Conservation (phyloP, 2,797 vertebrate genomes). For the Periparus ater region DNA sequence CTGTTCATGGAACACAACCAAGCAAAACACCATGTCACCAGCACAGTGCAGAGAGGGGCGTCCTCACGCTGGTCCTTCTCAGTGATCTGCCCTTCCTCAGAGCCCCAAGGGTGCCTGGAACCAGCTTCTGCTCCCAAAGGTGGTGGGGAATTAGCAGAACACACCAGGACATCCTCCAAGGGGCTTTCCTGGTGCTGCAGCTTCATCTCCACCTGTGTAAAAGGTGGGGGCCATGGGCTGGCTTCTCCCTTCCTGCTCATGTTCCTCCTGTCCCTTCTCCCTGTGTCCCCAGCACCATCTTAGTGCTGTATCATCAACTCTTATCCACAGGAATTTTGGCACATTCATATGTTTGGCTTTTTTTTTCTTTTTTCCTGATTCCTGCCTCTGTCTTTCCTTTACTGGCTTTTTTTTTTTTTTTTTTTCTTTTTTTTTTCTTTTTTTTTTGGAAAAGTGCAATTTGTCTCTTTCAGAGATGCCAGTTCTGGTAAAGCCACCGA, state of each 20-base stretch:
- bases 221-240: rapidly evolving
- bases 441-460: neutral
- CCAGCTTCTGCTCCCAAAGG: neutral
- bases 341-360: neutral
- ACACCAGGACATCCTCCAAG: neutral
- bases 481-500: neutral
- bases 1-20: neutral
- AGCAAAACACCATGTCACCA: neutral
- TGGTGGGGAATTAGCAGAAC: neutral
- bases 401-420: neutral
- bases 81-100: neutral
- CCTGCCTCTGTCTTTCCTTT: neutral
- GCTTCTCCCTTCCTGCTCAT: neutral
- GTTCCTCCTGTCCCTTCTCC: neutral
- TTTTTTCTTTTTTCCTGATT: neutral
- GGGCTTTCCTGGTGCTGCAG: neutral
- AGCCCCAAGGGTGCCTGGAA: neutral
- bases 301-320: neutral
- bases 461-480: neutral
- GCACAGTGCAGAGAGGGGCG: neutral
- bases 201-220: neutral
- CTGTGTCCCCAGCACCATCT: rapidly evolving
- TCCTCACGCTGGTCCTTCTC: neutral
- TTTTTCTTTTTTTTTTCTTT: too few species aligned
- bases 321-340: neutral